These are phyloP conservation scores for Telenomus remus DNA, from an alignment of 1,140 invertebrate genomes.

Conservation along the genomic window DNA sequence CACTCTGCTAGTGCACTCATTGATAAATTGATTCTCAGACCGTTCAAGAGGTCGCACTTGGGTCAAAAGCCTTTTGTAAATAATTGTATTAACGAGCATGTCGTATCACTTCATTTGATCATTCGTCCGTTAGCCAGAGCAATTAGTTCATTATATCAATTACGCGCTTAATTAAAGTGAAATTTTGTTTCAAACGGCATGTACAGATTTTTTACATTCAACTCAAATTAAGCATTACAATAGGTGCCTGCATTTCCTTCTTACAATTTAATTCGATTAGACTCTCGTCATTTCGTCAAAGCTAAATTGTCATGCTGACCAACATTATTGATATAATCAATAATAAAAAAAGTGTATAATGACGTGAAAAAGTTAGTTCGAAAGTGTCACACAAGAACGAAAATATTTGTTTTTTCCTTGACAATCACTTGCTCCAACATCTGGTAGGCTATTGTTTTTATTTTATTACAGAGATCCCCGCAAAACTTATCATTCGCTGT, in stretches of 20 bases:
- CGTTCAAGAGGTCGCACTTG: conserved; percentile 59
- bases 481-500: no score
- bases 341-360: no score
- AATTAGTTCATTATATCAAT: conserved; percentile 73
- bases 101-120: conserved; percentile 53
- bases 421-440: no score
- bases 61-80: conserved; percentile 69
- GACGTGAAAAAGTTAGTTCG: no score
- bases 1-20: conserved; percentile 5
- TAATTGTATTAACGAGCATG: conserved; percentile 66
- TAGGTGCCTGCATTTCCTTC: conserved; percentile 46
- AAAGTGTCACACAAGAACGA: no score
- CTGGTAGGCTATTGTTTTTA: no score
- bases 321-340: no score
- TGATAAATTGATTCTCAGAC: conserved; percentile 70
- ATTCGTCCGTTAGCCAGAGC: conserved; percentile 55
- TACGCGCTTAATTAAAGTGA: conserved; percentile 63
- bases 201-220: conserved; percentile 39
- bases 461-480: no score
- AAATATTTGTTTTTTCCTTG: no score
- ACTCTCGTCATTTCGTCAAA: conserved; percentile 13
- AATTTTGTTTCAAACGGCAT: conserved; percentile 36
- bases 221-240: conserved; percentile 20
- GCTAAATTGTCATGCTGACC: conserved; percentile 14
- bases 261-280: conserved; percentile 32